Evolutionary conservation across 1,140 invertebrate genomes (phyloP).

Genomic region (Ladona fulva): DNA sequence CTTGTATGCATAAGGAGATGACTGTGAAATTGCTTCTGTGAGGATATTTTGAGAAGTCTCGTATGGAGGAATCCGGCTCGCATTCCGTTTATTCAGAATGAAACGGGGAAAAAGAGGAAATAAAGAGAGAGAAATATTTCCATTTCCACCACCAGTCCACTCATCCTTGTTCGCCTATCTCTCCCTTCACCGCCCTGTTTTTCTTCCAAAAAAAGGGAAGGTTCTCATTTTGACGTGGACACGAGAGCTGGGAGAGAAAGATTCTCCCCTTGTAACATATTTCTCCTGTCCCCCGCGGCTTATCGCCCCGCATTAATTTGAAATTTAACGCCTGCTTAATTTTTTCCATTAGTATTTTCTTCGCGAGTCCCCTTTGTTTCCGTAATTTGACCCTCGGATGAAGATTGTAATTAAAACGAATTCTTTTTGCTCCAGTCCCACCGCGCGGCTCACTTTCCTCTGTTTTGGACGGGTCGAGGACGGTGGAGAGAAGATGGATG

Average conservation of each 20-base stretch:
- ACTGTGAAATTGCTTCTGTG: neutral
- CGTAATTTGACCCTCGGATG: too few species aligned
- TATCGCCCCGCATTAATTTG: neutral
- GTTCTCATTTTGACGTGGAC: too few species aligned
- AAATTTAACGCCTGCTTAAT: neutral
- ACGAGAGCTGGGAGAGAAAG: too few species aligned
- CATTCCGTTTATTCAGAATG: neutral
- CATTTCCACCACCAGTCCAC: neutral
- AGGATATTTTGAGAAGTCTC: neutral
- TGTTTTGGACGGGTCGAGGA: too few species aligned
- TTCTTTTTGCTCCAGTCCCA: too few species aligned
- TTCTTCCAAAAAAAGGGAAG: neutral
- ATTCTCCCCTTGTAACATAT: neutral
- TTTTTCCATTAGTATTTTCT: neutral
- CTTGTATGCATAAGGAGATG: conserved; percentile 9
- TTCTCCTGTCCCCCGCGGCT: neutral
- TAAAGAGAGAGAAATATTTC: neutral
- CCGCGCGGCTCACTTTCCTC: too few species aligned
- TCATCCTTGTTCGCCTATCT: neutral
- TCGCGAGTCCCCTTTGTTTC: neutral
- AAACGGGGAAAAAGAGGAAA: neutral
- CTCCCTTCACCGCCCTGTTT: neutral
- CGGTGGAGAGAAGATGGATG: too few species aligned
- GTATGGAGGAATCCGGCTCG: neutral
- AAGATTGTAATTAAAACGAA: too few species aligned